Percentiles rank a stretch among this genome's conserved stretches.
These are phyloP conservation scores for Lophotriccus pileatus DNA, from an alignment of 2,797 vertebrate species.

Conservation along the genomic window DNA sequence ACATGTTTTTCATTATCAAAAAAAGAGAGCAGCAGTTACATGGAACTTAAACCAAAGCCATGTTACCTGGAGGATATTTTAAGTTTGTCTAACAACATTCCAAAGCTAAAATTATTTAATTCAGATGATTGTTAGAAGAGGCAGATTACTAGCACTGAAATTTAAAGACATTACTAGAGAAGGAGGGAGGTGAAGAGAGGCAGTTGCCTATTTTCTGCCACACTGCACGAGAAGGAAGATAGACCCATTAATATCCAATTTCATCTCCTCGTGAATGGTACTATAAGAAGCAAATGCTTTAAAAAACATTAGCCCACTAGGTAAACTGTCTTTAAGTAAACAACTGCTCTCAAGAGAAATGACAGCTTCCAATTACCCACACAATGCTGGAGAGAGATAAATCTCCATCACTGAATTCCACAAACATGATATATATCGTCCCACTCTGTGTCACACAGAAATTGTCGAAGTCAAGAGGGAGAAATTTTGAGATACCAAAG, in stretches of 20 bases:
- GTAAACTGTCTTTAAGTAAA: slow-evolving; percentile 32
- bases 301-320: slow-evolving; percentile 7
- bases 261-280: not conserved
- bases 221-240: not conserved
- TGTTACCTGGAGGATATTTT: not conserved
- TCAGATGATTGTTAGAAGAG: not conserved
- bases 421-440: not conserved
- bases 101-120: not conserved
- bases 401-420: not conserved
- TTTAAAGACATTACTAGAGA: not conserved
- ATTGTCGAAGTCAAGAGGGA: not conserved
- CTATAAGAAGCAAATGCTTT: not conserved
- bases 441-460: not conserved
- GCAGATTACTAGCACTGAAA: not conserved
- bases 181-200: not conserved
- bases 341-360: slow-evolving; percentile 30
- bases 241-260: not conserved
- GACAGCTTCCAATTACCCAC: slow-evolving; percentile 39
- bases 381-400: not conserved
- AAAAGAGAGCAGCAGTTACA: not conserved
- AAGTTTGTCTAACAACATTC: not conserved
- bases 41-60: not conserved
- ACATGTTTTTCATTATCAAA: not conserved
- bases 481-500: not conserved
- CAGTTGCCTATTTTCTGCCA: not conserved